These are phyloP conservation scores for Acanthosepion lycidas DNA, from an alignment of 2,888 invertebrate species.

Conservation along the genomic window DNA sequence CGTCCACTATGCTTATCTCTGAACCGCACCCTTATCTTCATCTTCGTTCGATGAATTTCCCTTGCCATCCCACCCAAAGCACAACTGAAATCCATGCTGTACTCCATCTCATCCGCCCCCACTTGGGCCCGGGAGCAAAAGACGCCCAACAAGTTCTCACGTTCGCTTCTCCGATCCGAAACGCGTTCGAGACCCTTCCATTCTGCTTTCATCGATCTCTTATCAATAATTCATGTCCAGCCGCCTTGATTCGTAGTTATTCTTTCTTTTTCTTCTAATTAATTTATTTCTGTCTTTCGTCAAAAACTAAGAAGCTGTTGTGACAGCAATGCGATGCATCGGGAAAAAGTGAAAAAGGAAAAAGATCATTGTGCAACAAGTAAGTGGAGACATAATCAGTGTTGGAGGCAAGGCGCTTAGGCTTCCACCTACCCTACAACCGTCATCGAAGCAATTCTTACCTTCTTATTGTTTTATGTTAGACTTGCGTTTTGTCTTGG, in stretches of 20 bases:
- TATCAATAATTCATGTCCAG: not conserved
- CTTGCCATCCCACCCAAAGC: not conserved
- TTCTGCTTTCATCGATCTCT: not conserved
- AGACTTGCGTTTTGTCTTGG: not conserved
- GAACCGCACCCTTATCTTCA: not conserved
- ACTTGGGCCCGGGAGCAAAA: not conserved
- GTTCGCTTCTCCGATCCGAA: not conserved
- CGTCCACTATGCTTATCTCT: not conserved
- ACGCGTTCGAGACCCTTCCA: not conserved
- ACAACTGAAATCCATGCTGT: not conserved
- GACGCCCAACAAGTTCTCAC: not conserved
- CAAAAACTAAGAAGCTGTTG: conserved; percentile 7
- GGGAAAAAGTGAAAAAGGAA: not conserved
- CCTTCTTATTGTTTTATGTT: too few species aligned
- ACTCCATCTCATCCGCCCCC: not conserved
- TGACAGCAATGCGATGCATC: not conserved
- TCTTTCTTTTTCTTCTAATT: not conserved
- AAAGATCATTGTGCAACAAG: not conserved
- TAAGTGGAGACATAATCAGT: not conserved
- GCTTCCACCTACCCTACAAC: too few species aligned
- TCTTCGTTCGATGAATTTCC: not conserved
- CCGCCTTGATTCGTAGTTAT: not conserved
- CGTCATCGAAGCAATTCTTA: too few species aligned
- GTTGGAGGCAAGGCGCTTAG: not conserved
- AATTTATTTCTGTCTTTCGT: conserved; percentile 13